A percentile compares a stretch with the other conserved stretches of the same genome.
These are phyloP conservation scores for Eulimnadia texana DNA, from an alignment of 1,140 invertebrate genomes.

Conservation along the genomic window DNA sequence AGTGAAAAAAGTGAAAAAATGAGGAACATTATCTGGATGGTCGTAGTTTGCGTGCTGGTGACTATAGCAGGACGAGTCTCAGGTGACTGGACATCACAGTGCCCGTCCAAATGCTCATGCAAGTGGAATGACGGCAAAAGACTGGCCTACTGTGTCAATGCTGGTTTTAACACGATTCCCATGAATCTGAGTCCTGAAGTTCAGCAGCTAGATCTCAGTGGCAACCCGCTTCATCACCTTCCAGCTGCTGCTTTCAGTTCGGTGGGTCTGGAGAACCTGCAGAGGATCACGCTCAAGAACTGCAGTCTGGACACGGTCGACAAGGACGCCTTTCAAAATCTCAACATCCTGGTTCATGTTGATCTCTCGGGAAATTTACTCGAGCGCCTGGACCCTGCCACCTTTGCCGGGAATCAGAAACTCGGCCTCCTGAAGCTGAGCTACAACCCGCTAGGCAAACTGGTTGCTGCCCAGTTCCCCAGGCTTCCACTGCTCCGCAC, in stretches of 20 bases:
- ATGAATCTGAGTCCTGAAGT: constrained; percentile 59
- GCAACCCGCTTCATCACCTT: constrained; percentile 57
- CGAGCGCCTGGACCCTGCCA: constrained; percentile 45
- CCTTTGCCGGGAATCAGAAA: constrained; percentile 57
- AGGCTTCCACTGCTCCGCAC: constrained; percentile 48
- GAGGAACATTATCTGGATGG: neutral
- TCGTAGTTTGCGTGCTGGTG: neutral
- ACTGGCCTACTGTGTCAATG: constrained; percentile 61
- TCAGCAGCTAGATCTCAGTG: constrained; percentile 67
- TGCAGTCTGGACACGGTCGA: constrained; percentile 58
- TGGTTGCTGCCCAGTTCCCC: constrained; percentile 51
- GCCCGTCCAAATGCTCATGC: constrained; percentile 62
- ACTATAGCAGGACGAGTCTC: neutral
- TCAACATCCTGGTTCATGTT: constrained; percentile 73
- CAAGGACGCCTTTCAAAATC: constrained; percentile 63
- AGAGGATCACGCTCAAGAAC: constrained; percentile 58
- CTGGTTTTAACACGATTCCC: constrained; percentile 56
- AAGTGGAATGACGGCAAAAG: constrained; percentile 81
- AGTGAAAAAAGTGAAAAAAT: neutral
- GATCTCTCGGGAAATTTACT: constrained; percentile 62
- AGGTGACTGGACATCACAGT: constrained; percentile 61
- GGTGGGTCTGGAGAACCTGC: constrained; percentile 63
- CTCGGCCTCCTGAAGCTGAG: constrained; percentile 48
- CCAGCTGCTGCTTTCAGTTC: constrained; percentile 64
- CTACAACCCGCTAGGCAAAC: constrained; percentile 48